A percentile compares a stretch with the other conserved stretches of the same genome.
Evolutionary conservation across 2,888 invertebrate species (phyloP).

Genomic region (Campopleginae sp.): DNA sequence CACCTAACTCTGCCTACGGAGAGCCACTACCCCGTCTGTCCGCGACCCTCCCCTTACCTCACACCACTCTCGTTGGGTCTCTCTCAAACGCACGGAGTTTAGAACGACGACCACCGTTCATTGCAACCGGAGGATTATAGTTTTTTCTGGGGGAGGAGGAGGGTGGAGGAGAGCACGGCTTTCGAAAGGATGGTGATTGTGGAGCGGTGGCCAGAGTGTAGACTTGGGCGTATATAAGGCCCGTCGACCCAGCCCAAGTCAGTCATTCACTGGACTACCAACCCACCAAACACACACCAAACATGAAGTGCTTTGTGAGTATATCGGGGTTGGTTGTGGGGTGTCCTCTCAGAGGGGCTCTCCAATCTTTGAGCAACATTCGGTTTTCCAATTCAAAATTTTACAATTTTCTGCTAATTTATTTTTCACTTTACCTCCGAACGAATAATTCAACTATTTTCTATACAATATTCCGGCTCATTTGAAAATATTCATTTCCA

Average conservation of each 20-base stretch:
- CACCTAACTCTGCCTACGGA: constrained; percentile 66
- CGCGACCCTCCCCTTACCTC: constrained; percentile 68
- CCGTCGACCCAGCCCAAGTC: constrained; percentile 83
- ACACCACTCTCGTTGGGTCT: constrained; percentile 32
- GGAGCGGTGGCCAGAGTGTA: constrained; percentile 81
- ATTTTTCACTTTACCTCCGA: neutral
- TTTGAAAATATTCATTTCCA: neutral
- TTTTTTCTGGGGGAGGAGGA: constrained; percentile 79
- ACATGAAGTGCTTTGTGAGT: constrained; percentile 85
- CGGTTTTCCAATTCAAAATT: constrained; percentile 26
- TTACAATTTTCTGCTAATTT: neutral
- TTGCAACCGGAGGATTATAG: constrained; percentile 80
- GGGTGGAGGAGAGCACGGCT: constrained; percentile 81
- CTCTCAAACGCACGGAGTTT: constrained; percentile 57
- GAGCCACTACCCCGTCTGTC: constrained; percentile 68
- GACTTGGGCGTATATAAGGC: constrained; percentile 84
- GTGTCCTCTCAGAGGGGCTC: constrained; percentile 61
- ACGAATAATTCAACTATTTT: neutral
- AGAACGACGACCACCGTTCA: constrained; percentile 66
- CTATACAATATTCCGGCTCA: neutral
- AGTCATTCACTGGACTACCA: constrained; percentile 84
- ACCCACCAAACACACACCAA: constrained; percentile 83
- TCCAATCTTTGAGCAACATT: constrained; percentile 27
- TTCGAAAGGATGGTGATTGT: constrained; percentile 84
- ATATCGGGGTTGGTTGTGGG: constrained; percentile 73